Conservation (phyloP, 2,797 vertebrate species). For the Triplophysa yarkandensis region DNA sequence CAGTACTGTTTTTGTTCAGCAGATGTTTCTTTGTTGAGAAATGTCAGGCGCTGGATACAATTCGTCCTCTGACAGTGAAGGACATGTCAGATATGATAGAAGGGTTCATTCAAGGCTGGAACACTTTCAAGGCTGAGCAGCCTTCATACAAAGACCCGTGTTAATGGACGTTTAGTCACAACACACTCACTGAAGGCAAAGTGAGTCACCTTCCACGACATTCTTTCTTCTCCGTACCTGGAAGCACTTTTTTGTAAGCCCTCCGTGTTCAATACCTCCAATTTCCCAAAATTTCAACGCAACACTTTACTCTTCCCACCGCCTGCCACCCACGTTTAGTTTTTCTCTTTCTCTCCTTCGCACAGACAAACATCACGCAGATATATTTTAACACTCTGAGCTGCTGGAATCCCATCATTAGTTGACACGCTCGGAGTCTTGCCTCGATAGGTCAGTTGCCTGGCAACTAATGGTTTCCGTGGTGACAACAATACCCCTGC, state of each 20-base stretch:
- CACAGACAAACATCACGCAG: conserved; percentile 47
- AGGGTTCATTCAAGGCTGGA: conserved; percentile 18
- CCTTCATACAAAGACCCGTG: conserved; percentile 28
- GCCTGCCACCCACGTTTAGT: conserved; percentile 43
- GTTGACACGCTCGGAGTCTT: conserved; percentile 78
- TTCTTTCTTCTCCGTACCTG: conserved; percentile 12
- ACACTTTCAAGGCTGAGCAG: conserved; percentile 32
- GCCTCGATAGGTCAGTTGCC: conserved; percentile 84
- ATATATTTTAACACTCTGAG: conserved; percentile 72
- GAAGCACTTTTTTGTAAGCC: conserved; percentile 26
- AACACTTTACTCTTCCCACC: conserved; percentile 50
- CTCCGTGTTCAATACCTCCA: conserved; percentile 22
- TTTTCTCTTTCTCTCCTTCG: conserved; percentile 17
- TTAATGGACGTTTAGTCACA: conserved; percentile 34
- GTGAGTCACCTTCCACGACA: conserved; percentile 23
- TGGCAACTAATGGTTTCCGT: conserved; percentile 91
- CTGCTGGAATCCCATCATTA: conserved; percentile 81
- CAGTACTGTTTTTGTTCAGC: conserved; percentile 9
- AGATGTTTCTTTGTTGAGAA: conserved; percentile 21
- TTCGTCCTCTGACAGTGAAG: conserved; percentile 25
- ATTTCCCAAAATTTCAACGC: conserved; percentile 38
- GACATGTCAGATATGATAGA: conserved; percentile 17
- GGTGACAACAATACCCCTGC: conserved; percentile 81
- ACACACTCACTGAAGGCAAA: conserved; percentile 16
- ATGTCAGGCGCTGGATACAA: neutral